Percentiles rank a stretch among this genome's conserved stretches.
These are phyloP conservation scores for Strigamia crassipes DNA, from an alignment of 2,888 invertebrate species.

Conservation along the genomic window DNA sequence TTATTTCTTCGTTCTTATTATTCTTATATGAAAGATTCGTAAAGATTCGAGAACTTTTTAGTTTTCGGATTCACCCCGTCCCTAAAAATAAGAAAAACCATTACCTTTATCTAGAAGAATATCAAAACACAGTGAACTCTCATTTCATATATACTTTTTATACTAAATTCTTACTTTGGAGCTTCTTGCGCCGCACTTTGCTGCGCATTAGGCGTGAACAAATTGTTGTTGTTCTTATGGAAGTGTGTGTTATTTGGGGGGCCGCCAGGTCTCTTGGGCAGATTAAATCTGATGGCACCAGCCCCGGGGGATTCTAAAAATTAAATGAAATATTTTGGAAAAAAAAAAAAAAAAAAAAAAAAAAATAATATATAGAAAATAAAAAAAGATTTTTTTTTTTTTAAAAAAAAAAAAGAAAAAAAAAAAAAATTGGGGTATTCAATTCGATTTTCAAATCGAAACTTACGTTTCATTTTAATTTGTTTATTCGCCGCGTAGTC, in stretches of 20 bases:
- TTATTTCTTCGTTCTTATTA: too few species aligned
- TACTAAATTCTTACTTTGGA: neutral
- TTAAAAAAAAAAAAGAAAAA: neutral
- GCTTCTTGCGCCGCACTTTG: neutral
- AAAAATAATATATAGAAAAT: neutral
- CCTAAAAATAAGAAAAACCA: neutral
- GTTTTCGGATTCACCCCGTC: too few species aligned
- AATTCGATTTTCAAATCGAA: neutral
- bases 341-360: conserved; percentile 26
- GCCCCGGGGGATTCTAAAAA: conserved; percentile 56
- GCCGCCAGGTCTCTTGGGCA: conserved; percentile 54
- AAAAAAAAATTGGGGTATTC: neutral
- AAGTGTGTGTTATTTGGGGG: neutral
- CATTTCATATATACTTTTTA: neutral
- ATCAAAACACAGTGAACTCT: neutral
- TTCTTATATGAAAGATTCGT: too few species aligned
- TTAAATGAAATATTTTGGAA: neutral
- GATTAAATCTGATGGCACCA: conserved; percentile 57
- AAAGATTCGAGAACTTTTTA: too few species aligned
- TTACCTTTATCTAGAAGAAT: neutral
- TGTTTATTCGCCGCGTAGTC: neutral
- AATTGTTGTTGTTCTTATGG: neutral
- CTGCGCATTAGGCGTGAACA: neutral
- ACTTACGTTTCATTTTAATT: conserved; percentile 7
- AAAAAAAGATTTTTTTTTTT: conserved; percentile 18